Base-by-base conservation (phyloP, 2,113 vertebrate species). In the Corydoras sp. region DNA sequence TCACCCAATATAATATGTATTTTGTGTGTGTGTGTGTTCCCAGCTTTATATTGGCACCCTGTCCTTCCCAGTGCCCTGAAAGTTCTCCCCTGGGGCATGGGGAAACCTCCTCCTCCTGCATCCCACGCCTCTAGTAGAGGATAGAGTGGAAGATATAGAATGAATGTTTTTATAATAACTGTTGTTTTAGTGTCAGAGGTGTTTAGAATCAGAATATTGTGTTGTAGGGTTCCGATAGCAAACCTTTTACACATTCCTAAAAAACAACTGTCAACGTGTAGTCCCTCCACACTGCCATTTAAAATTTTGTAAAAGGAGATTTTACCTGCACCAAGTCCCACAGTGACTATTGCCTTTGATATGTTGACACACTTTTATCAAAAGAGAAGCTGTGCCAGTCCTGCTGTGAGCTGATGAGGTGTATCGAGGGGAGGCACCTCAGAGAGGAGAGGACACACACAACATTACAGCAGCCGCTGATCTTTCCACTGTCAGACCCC, bases 381-480 rank as follows among this genome's bases (percentile, higher is more conserved):
- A 32, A 66, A 43, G 9, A 43, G 5, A 15, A 50, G 24, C 53
- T 8, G 10, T 6, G 15, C n/a, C 0, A 51, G 3, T 66, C 62
- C 60, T 65, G 67, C 12, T 75, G 67, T 51, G 50, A 43, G 62
- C 54, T 71, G 32, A 59, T 60, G 68, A 62, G 74, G 62, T 71
- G 62, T 60, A 64, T 61, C 8, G 49, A 55, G 48, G 68, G 62
- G 62, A 76, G 55, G 58, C 58, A 60, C 65, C 58, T 73, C 56
- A 54, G 49, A 43, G 58, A 51, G 29, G 12, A 61, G 58, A 67
- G 58, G 49, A 68, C 64, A 62, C 58, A 51, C 58, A 61, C 58
- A 55, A 15, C 31, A 73, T 61, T 73, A 68, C 58, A 54, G 58
- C 10, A 48, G 55, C 43, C 49, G 32, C 53, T 58, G 55, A 58